phyloP scores from a whole-genome alignment of 2,113 vertebrate genomes.

The Calonectris borealis region DNA sequence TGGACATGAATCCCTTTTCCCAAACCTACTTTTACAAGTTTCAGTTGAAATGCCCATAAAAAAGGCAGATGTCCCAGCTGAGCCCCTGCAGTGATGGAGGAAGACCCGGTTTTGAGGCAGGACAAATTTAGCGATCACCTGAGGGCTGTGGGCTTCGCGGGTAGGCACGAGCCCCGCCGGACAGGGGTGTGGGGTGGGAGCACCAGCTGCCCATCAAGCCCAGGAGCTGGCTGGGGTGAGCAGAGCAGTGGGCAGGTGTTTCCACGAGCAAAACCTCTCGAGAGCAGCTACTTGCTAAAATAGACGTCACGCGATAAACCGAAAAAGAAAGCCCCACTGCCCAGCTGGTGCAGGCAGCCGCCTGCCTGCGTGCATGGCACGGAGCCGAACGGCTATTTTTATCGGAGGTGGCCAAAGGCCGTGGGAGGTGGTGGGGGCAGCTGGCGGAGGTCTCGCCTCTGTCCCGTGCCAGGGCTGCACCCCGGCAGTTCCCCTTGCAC shows the following conservation, averaged over 20 bases:
- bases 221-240: rapidly evolving
- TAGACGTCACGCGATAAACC: background rate
- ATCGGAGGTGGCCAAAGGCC: background rate
- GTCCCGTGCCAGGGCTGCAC: background rate
- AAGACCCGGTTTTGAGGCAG: background rate
- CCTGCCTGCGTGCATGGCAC: background rate
- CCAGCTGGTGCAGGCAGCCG: background rate
- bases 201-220: background rate
- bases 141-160: rapidly evolving
- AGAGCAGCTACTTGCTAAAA: constrained; percentile 31
- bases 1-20: background rate
- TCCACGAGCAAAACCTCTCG: background rate
- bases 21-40: background rate
- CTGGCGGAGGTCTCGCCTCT: background rate
- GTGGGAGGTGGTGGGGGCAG: background rate
- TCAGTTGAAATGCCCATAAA: background rate
- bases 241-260: background rate
- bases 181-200: background rate
- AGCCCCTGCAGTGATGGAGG: background rate
- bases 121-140: background rate
- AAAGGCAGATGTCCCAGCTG: background rate
- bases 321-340: background rate
- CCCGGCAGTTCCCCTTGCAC: background rate
- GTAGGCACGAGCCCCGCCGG: rapidly evolving
- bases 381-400: background rate